These are phyloP conservation scores for Tenodera sinensis DNA, from an alignment of 2,888 invertebrate species.

Conservation along the genomic window DNA sequence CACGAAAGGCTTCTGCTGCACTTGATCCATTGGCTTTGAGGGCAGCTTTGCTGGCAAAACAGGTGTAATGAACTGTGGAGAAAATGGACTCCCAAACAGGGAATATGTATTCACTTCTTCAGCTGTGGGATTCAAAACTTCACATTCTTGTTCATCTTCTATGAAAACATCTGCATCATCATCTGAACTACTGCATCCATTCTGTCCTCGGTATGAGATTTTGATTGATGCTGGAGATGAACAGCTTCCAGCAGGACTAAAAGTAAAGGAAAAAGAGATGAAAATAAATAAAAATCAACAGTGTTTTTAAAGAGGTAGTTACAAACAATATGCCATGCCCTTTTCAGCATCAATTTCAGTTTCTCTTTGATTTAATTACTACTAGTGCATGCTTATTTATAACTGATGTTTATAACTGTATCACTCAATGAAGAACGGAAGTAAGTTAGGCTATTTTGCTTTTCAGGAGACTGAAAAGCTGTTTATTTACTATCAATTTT, in stretches of 20 bases:
- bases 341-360: too few species aligned
- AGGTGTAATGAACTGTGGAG: background rate
- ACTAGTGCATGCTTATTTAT: too few species aligned
- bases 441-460: too few species aligned
- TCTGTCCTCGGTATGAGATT: constrained; percentile 13
- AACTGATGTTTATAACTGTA: too few species aligned
- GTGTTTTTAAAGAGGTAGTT: too few species aligned
- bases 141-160: constrained; percentile 28
- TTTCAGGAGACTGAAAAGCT: too few species aligned
- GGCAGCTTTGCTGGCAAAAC: background rate
- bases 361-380: too few species aligned
- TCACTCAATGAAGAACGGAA: too few species aligned
- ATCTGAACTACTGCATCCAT: constrained; percentile 10
- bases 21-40: background rate
- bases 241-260: background rate
- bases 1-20: background rate
- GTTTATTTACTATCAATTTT: too few species aligned
- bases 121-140: background rate
- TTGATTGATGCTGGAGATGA: constrained; percentile 2
- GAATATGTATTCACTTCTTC: background rate
- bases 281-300: background rate
- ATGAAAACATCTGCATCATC: constrained; percentile 29
- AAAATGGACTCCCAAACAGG: background rate
- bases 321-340: too few species aligned
- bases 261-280: background rate